These are phyloP conservation scores for Penaeus chinensis DNA, from an alignment of 1,140 invertebrate genomes.

Conservation along the genomic window DNA sequence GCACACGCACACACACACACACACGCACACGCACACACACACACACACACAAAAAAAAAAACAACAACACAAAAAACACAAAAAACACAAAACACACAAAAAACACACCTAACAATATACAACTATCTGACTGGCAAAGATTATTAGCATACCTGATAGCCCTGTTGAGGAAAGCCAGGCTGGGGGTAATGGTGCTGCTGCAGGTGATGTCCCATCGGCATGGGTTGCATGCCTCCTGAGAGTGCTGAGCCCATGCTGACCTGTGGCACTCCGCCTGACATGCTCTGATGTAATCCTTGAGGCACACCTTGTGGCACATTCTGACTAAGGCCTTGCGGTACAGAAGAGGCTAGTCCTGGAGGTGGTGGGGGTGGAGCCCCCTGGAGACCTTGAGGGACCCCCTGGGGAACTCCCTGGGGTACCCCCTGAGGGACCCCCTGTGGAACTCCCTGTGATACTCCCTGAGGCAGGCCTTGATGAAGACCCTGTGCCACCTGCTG, in stretches of 20 bases:
- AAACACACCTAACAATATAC: neutral
- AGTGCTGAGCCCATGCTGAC: slow-evolving; percentile 40
- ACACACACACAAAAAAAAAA: too few relatives aligned
- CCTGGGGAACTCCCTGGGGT: slow-evolving; percentile 34
- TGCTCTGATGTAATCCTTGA: slow-evolving; percentile 29
- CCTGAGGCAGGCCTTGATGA: neutral
- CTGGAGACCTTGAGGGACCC: slow-evolving; percentile 35
- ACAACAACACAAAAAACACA: too few relatives aligned
- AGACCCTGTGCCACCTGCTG: slow-evolving; percentile 36
- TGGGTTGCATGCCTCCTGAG: slow-evolving; percentile 36
- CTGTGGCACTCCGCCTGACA: slow-evolving; percentile 34
- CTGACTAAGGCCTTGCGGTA: slow-evolving; percentile 8
- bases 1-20: too few relatives aligned
- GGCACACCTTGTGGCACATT: slow-evolving; percentile 5
- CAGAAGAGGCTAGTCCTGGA: neutral
- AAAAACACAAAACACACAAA: neutral
- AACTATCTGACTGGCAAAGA: neutral
- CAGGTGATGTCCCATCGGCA: slow-evolving; percentile 42
- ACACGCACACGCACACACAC: too few relatives aligned
- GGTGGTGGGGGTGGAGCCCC: too few relatives aligned
- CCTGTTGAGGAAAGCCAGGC: slow-evolving; percentile 41
- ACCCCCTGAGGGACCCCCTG: slow-evolving; percentile 16
- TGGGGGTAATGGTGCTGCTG: slow-evolving; percentile 41
- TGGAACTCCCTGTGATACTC: too few relatives aligned
- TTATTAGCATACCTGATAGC: slow-evolving; percentile 43